Evolutionary conservation across 1,140 invertebrate species (phyloP).

Genomic region (Heliconius melpomene): DNA sequence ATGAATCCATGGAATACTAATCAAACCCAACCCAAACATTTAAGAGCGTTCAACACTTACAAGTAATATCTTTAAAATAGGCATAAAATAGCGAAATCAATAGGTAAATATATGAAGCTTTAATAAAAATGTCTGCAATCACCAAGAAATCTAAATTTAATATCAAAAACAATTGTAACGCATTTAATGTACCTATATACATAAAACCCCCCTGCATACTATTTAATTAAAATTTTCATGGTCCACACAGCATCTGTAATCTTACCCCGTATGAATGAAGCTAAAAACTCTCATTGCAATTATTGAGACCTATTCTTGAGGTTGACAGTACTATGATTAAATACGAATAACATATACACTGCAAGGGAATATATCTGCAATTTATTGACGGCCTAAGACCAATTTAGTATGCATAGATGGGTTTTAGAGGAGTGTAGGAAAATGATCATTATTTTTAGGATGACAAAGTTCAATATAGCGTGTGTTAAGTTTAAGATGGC

Average conservation of each 20-base stretch:
- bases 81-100: too few relatives aligned
- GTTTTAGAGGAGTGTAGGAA: slow-evolving; percentile 35
- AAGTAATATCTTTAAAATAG: too few relatives aligned
- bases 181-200: not conserved
- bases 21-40: too few relatives aligned
- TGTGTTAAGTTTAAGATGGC: slow-evolving; percentile 45
- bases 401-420: slow-evolving; percentile 33
- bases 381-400: slow-evolving; percentile 30
- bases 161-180: too few relatives aligned
- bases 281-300: slow-evolving; percentile 42
- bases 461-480: slow-evolving; percentile 31
- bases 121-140: too few relatives aligned
- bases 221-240: slow-evolving; percentile 37
- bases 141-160: too few relatives aligned
- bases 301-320: slow-evolving; percentile 43
- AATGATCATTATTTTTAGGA: slow-evolving; percentile 34
- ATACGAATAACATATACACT: slow-evolving; percentile 41
- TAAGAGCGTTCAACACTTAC: too few relatives aligned
- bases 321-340: slow-evolving; percentile 49
- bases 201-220: not conserved
- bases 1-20: too few relatives aligned
- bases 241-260: slow-evolving; percentile 32
- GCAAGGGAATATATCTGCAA: slow-evolving; percentile 35
- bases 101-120: too few relatives aligned
- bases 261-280: slow-evolving; percentile 39